Evolutionary conservation across 2,113 vertebrate genomes (phyloP).

Genomic region (Epinephelus cyanopodus): DNA sequence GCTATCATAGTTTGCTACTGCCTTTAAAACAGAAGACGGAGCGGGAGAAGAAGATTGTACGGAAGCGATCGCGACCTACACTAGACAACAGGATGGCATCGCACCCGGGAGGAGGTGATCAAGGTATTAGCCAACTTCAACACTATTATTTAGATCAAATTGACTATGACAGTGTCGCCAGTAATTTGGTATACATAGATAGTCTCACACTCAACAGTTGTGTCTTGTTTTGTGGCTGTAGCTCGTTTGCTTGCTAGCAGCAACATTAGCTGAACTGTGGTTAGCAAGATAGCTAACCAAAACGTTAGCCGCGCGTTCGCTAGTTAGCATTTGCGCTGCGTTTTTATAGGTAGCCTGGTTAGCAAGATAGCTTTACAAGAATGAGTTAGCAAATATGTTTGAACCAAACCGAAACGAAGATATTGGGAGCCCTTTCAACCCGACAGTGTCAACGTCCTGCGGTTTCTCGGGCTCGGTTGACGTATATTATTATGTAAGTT

Average conservation of each 20-base stretch:
- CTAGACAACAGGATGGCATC: constrained; percentile 82
- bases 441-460: neutral
- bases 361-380: neutral
- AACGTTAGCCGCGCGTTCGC: constrained; percentile 45
- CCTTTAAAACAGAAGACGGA: no score
- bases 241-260: neutral
- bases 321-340: neutral
- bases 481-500: neutral
- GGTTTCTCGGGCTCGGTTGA: neutral
- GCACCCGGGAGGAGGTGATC: constrained; percentile 72
- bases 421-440: fast-evolving
- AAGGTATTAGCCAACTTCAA: constrained; percentile 62
- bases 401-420: neutral
- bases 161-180: constrained; percentile 22
- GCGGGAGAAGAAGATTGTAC: no score
- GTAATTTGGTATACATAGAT: neutral
- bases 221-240: neutral
- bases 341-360: constrained; percentile 1
- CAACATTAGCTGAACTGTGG: neutral
- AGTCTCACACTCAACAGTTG: neutral
- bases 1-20: no score
- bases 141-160: neutral
- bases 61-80: constrained; percentile 52
- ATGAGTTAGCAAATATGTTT: constrained; percentile 18
- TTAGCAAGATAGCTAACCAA: constrained; percentile 46